phyloP scores from a whole-genome alignment of 2,113 vertebrate species.

The Odontesthes bonariensis region DNA sequence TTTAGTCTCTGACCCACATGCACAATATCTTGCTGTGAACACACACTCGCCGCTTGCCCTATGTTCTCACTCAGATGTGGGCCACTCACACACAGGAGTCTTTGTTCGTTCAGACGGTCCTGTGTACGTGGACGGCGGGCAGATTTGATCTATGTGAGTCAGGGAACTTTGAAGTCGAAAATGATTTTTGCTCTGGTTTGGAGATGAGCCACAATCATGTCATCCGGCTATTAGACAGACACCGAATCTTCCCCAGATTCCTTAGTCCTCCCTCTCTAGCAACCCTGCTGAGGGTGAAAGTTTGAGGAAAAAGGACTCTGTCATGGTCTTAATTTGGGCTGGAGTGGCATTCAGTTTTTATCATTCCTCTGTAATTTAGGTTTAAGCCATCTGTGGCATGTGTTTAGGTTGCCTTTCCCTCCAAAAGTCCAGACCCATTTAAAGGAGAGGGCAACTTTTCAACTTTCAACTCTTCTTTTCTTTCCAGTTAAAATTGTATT shows the following conservation, averaged over 20 bases:
- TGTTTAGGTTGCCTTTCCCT: slow-evolving; percentile 8
- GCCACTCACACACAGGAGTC: slow-evolving; percentile 37
- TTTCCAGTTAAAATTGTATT: background rate
- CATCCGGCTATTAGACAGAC: slow-evolving; percentile 49
- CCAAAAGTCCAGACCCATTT: background rate
- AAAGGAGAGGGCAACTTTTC: background rate
- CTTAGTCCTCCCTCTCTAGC: slow-evolving; percentile 18
- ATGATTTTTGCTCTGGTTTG: slow-evolving; percentile 54
- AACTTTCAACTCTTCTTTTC: background rate
- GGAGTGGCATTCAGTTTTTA: slow-evolving; percentile 21
- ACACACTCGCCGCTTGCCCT: slow-evolving; percentile 31
- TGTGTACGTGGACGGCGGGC: slow-evolving; percentile 6
- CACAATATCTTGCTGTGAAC: slow-evolving; percentile 21
- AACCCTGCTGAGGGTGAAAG: slow-evolving; percentile 17
- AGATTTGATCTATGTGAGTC: slow-evolving; percentile 57
- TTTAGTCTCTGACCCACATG: slow-evolving; percentile 58
- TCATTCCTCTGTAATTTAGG: slow-evolving; percentile 33
- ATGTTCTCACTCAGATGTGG: slow-evolving; percentile 5
- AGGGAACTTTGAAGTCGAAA: slow-evolving; percentile 63
- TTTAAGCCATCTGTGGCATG: slow-evolving; percentile 22
- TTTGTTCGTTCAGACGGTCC: slow-evolving; percentile 45
- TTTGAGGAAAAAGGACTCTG: slow-evolving; percentile 20
- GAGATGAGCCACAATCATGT: slow-evolving; percentile 56
- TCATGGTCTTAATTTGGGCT: slow-evolving; percentile 26
- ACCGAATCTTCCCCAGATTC: slow-evolving; percentile 27